Evolutionary conservation across 1,140 invertebrate genomes (phyloP), one percentile per base, ranked within the genome.

Genomic region (Procambarus virginalis): DNA sequence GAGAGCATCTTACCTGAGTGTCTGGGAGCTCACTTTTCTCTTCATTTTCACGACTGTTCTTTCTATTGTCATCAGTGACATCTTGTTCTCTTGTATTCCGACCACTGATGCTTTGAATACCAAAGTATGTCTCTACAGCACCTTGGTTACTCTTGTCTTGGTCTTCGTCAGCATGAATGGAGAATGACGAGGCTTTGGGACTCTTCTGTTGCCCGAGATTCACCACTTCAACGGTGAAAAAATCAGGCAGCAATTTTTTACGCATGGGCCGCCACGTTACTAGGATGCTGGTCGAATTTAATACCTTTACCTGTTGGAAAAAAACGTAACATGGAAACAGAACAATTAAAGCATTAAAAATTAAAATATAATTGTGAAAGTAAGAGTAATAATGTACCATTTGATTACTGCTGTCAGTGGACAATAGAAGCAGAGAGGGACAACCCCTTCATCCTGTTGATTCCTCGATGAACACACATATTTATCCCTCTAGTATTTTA

Each of bases 231-330:
- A 89, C 60, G 2, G 87, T 89, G 81, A 77, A 89, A 81, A 89
- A 89, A 48, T 89, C 81, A 1, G 60, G 68, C 14, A 22, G 22
- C 34, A 89, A 6, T n/a, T 68, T 82, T 17, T 55, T 76, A 12
- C 70, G 2, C 34, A 46, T 89, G 10, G 81, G 73, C 2, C 79
- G 81, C 87, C 87, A 89, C 2, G 80, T 51, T 8, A 89, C 34
- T n/a, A 64, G 73, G 34, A 89, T 77, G n/a, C 87, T 84, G 17
- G 87, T 89, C 0, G 87, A 68, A 81, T 78, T 89, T 0, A 89
- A 34, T 0, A 82, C 58, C 75, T 89, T 89, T 6, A 84, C 81
- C 87, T 89, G 78, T n/a, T 34, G 46, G 14, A 46, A 10, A 51
- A 73, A 75, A 12, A 51, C 20, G 49, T 12, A 22, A 49, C 20